Evolutionary conservation across 2,888 invertebrate species (phyloP).

Genomic region (Leptopilina syphax): DNA sequence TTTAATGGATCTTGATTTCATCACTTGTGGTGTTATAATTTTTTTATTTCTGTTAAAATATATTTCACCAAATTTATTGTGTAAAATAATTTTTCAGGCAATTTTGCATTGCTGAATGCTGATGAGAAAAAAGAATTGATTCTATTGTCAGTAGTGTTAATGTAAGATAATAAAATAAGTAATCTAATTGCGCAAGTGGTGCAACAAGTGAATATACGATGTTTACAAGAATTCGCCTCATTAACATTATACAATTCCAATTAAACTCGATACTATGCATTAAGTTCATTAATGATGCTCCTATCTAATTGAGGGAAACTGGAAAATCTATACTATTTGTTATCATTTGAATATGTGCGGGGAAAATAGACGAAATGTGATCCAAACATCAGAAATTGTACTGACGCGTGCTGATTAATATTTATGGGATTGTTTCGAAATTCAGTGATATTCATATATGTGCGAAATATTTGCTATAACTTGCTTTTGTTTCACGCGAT

Average conservation of each 20-base stretch:
- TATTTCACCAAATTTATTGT: too few relatives aligned
- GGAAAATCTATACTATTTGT: constrained; percentile 25
- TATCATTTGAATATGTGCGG: background rate
- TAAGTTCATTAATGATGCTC: constrained; percentile 1
- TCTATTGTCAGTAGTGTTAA: too few relatives aligned
- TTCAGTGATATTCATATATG: constrained; percentile 2
- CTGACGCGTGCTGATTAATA: constrained; percentile 26
- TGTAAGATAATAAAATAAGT: too few relatives aligned
- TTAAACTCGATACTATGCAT: background rate
- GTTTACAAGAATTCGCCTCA: constrained; percentile 18
- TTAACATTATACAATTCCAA: constrained; percentile 12
- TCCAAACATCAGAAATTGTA: constrained; percentile 31
- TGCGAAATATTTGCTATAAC: background rate
- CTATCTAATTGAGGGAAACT: constrained; percentile 5
- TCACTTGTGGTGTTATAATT: too few relatives aligned
- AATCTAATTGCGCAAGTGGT: too few relatives aligned
- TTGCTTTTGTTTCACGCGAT: background rate
- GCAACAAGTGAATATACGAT: too few relatives aligned
- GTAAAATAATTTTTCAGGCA: too few relatives aligned
- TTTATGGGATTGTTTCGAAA: constrained; percentile 23
- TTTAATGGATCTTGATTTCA: too few relatives aligned
- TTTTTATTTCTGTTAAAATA: too few relatives aligned
- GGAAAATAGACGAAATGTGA: constrained; percentile 23
- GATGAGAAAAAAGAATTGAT: too few relatives aligned
- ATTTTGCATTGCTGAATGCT: too few relatives aligned